These are phyloP conservation scores for Sterrhoptilus dennistouni DNA, from an alignment of 2,113 vertebrate species.

Conservation along the genomic window DNA sequence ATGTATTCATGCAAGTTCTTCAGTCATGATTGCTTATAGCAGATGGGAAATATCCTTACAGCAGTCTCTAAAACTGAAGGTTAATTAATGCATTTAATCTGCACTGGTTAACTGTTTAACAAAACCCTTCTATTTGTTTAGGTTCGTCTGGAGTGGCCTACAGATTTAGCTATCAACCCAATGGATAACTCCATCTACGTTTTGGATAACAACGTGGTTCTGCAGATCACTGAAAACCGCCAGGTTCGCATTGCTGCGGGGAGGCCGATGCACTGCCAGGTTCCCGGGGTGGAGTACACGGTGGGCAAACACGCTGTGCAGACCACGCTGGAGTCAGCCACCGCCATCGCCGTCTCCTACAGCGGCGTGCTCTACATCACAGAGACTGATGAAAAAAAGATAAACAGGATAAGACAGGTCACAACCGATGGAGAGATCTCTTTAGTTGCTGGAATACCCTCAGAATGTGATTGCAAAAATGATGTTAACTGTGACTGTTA, in stretches of 20 bases:
- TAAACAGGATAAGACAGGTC: constrained; percentile 92
- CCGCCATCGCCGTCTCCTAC: constrained; percentile 90
- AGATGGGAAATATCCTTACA: not conserved
- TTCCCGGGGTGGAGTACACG: constrained; percentile 83
- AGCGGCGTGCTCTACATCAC: constrained; percentile 91
- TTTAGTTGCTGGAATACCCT: constrained; percentile 87
- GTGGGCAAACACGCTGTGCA: constrained; percentile 86
- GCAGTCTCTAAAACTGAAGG: not conserved
- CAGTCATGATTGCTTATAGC: not conserved
- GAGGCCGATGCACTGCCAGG: constrained; percentile 90
- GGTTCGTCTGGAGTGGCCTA: constrained; percentile 98
- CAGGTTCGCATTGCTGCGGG: constrained; percentile 94
- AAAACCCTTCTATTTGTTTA: constrained; percentile 41
- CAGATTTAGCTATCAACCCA: constrained; percentile 92
- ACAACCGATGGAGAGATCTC: constrained; percentile 96
- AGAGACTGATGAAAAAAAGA: constrained; percentile 94
- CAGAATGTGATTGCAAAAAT: constrained; percentile 96
- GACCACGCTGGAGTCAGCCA: constrained; percentile 89
- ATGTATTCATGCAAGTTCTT: not conserved
- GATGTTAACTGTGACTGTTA: constrained; percentile 98
- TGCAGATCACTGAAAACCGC: constrained; percentile 93
- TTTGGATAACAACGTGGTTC: constrained; percentile 92
- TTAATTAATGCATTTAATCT: not conserved
- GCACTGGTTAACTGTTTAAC: not conserved
- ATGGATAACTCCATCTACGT: constrained; percentile 98